Evolutionary conservation across 2,113 vertebrate genomes (phyloP).

Genomic region (Myotis brandtii): DNA sequence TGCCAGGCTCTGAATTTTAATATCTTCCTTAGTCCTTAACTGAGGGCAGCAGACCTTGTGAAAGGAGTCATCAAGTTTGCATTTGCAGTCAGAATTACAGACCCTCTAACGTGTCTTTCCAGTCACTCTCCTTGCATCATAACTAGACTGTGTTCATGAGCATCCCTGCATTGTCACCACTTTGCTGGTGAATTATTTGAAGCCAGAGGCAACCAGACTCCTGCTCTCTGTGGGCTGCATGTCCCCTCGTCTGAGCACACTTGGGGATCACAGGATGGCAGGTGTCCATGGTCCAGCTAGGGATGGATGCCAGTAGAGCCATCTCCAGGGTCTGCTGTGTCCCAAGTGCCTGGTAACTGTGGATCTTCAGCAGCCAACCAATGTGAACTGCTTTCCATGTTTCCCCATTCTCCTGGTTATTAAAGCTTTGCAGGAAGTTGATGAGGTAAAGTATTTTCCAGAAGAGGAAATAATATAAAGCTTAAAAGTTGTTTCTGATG

Average conservation of each 20-base stretch:
- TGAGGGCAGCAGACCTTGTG: not conserved
- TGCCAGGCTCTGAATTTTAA: not conserved
- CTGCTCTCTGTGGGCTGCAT: not conserved
- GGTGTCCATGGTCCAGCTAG: accelerated
- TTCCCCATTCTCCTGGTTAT: slow-evolving; percentile 17
- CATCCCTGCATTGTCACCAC: not conserved
- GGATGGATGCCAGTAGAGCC: accelerated
- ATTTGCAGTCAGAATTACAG: not conserved
- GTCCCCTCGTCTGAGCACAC: not conserved
- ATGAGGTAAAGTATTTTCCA: slow-evolving; percentile 69
- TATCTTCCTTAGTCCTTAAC: not conserved
- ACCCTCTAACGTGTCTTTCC: too few species aligned
- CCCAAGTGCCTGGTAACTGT: not conserved
- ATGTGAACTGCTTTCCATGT: not conserved
- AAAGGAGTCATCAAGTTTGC: not conserved
- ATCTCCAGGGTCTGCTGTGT: not conserved
- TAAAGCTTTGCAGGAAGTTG: slow-evolving; percentile 50
- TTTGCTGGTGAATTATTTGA: not conserved
- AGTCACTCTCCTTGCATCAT: not conserved
- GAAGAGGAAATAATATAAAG: slow-evolving; percentile 71
- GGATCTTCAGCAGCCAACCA: not conserved
- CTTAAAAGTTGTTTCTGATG: slow-evolving; percentile 73
- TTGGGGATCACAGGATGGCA: not conserved
- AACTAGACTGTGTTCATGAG: not conserved
- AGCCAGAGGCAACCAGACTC: not conserved